Conservation (phyloP, 2,113 vertebrate species). For the Malaclemys terrapin region DNA sequence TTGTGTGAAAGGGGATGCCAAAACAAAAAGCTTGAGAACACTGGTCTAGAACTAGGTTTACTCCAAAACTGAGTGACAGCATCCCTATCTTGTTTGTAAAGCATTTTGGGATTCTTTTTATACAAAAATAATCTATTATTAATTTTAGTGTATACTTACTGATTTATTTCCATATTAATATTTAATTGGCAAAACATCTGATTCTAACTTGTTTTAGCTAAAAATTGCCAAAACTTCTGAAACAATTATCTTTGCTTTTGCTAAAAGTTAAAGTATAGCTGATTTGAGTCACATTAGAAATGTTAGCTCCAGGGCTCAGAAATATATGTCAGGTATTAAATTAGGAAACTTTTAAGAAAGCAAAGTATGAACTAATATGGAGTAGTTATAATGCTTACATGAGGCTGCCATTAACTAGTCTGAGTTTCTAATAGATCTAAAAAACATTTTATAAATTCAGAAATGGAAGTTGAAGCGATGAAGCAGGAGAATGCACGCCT, state of each 20-base stretch:
- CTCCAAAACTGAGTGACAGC: not conserved
- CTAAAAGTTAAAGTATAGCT: not conserved
- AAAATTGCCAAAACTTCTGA: not conserved
- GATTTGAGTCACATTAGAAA: not conserved
- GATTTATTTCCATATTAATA: not conserved
- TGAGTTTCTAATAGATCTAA: not conserved
- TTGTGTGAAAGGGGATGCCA: not conserved
- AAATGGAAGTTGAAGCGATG: constrained; percentile 84
- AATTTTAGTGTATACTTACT: not conserved
- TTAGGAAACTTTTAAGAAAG: not conserved
- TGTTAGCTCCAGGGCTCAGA: not conserved
- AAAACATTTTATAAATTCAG: constrained; percentile 74
- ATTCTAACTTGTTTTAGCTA: not conserved
- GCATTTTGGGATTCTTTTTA: not conserved
- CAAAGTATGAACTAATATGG: not conserved
- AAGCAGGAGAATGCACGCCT: constrained; percentile 88
- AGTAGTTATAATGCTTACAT: too few relatives aligned
- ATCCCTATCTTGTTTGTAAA: not conserved
- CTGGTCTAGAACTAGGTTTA: not conserved
- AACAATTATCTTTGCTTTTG: not conserved
- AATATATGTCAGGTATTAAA: not conserved
- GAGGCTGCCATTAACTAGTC: not conserved
- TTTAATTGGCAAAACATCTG: not conserved
- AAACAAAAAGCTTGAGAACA: not conserved
- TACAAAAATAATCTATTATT: not conserved